Evolutionary conservation across 2,797 vertebrate species (phyloP), one percentile per base, ranked within the genome.

Genomic region (Poecilia picta): DNA sequence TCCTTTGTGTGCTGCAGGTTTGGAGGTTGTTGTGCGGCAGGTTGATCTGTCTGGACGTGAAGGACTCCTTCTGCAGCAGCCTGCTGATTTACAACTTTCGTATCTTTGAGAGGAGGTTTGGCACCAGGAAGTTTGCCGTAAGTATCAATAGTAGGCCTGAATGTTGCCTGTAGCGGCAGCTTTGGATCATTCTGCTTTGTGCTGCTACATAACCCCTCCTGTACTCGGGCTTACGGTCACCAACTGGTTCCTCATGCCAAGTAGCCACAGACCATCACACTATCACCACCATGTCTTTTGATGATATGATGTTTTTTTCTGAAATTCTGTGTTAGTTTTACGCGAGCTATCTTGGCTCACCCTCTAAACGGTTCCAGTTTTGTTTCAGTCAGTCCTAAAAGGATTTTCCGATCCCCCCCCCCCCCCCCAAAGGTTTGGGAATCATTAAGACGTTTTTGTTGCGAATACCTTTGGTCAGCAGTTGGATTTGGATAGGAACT

Each of bases 81-180:
- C 94, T 99, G 82, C 97, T 99, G 74, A 97, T 99, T 89, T 99
- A 99, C 95, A 99, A 98, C 92, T 99, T 99, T 81, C 95, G 97
- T 80, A 97, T 99, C 90, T 98, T 99, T 92, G 98, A 99, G 94
- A 97, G 97, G 95, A 96, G 97, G 93, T 99, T 97, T 20, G 98
- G 98, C 78, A 97, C 97, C 92, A 96, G 95, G 89, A 99, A 98
- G 95, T 99, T 98, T 95, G 96, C 98, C 59, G 98, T 99, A 94
- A 97, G 97, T 94, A 59, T 25, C 18, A 45, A 75, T 80, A 33
- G 31, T n/a, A 20, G 12, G 39, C 8, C 23, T 59, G 23, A 11
- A 15, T 11, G 3, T 10, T 71, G 5, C 41, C 64, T 25, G 8
- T 25, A 68, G 64, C 6, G 23, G 64, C 64, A 41, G 36, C 23